Conservation (phyloP, 1,140 invertebrate genomes). For the Rhysida immarginata region DNA sequence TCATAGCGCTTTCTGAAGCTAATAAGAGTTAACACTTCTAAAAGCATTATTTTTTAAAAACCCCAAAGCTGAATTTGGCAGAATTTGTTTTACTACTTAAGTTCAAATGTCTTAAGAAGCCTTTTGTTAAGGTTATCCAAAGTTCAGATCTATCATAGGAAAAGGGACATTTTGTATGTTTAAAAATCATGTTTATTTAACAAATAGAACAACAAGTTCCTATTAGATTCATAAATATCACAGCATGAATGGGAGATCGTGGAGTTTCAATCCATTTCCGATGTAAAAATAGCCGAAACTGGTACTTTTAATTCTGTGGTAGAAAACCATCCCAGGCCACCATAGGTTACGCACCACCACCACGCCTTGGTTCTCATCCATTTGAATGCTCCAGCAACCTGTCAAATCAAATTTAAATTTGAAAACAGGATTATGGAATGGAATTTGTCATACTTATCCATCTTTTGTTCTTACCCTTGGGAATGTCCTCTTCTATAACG, state of each 20-base stretch:
- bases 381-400: slow-evolving; percentile 1
- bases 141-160: too few species aligned
- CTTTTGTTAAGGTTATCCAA: too few species aligned
- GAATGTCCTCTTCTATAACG: neutral
- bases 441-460: neutral
- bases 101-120: too few species aligned
- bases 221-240: too few species aligned
- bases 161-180: too few species aligned
- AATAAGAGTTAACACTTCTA: too few species aligned
- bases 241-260: slow-evolving; percentile 14
- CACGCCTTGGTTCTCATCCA: neutral
- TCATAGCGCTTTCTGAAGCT: too few species aligned
- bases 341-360: slow-evolving; percentile 7
- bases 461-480: neutral
- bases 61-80: too few species aligned
- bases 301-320: slow-evolving; percentile 5
- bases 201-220: too few species aligned
- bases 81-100: too few species aligned
- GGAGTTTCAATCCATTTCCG: slow-evolving; percentile 8
- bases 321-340: slow-evolving; percentile 12
- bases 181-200: too few species aligned
- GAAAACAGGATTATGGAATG: neutral
- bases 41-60: too few species aligned
- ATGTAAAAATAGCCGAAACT: slow-evolving; percentile 9
- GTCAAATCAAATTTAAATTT: neutral